These are phyloP conservation scores for Misgurnus anguillicaudatus DNA, from an alignment of 2,113 vertebrate species.

Conservation along the genomic window DNA sequence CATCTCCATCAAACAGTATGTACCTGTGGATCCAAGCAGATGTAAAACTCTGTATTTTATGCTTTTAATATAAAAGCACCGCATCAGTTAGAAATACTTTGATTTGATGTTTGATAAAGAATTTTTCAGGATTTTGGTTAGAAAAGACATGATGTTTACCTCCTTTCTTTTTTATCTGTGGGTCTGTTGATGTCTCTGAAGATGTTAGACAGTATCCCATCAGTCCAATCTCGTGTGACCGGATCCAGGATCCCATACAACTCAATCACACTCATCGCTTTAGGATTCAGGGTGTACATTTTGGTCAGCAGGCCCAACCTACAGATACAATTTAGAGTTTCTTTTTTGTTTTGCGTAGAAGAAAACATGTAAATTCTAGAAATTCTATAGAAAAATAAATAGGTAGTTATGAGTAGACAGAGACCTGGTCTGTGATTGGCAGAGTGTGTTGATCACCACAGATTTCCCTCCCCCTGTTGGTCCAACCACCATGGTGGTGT, in stretches of 20 bases:
- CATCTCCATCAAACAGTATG: conserved; percentile 95
- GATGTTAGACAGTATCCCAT: conserved; percentile 95
- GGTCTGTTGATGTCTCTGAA: conserved; percentile 94
- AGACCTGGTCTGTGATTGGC: conserved; percentile 93
- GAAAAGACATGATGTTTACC: conserved; percentile 68
- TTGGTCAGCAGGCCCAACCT: conserved; percentile 89
- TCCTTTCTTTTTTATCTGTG: conserved; percentile 89
- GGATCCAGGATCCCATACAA: conserved; percentile 93
- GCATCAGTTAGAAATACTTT: not conserved
- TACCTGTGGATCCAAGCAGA: conserved; percentile 75
- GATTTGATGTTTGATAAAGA: not conserved
- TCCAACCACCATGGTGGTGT: conserved; percentile 96
- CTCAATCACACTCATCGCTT: conserved; percentile 93
- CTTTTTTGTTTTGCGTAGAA: not conserved
- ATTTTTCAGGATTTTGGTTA: not conserved
- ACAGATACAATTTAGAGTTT: conserved; percentile 28
- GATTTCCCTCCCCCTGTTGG: conserved; percentile 97
- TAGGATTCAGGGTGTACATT: conserved; percentile 89
- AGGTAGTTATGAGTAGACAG: conserved; percentile 25
- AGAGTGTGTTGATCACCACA: conserved; percentile 90
- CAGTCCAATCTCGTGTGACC: conserved; percentile 91
- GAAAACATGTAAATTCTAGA: not conserved
- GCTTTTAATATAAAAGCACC: not conserved
- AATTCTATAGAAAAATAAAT: not conserved
- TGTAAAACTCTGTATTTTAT: not conserved